phyloP scores from a whole-genome alignment of 2,113 vertebrate genomes.

The Bothrops jararaca region DNA sequence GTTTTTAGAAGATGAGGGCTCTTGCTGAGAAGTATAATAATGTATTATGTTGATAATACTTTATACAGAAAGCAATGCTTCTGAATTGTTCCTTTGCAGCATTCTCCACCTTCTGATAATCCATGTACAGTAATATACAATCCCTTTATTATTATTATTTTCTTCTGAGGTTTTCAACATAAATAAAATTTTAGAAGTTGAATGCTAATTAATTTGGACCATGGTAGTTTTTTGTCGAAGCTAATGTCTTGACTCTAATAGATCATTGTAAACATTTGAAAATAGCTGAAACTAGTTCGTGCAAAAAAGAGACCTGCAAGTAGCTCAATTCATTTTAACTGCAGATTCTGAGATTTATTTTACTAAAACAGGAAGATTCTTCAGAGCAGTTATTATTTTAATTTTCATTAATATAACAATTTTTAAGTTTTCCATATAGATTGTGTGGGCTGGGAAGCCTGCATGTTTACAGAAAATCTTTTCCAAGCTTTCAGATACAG shows the following conservation, averaged over 20 bases:
- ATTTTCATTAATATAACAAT: background rate
- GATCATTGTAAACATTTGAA: background rate
- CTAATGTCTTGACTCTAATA: background rate
- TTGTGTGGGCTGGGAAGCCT: background rate
- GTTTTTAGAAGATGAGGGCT: background rate
- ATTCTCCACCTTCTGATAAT: background rate
- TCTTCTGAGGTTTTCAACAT: background rate
- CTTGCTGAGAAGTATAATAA: conserved; percentile 8
- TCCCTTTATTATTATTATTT: background rate
- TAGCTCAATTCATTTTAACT: background rate
- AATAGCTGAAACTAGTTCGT: background rate
- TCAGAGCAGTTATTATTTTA: background rate
- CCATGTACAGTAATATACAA: background rate
- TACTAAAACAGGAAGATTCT: background rate
- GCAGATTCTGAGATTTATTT: background rate
- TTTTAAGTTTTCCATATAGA: background rate
- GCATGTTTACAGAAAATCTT: background rate
- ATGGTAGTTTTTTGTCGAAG: background rate
- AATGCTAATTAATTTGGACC: background rate
- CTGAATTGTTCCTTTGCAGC: background rate
- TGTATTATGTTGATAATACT: background rate
- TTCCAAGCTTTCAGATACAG: background rate
- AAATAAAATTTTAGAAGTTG: background rate
- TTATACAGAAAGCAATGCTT: conserved; percentile 3
- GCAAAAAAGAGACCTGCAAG: background rate